Base-by-base conservation (phyloP, 2,888 invertebrate species). In the Thymelicus acteon region DNA sequence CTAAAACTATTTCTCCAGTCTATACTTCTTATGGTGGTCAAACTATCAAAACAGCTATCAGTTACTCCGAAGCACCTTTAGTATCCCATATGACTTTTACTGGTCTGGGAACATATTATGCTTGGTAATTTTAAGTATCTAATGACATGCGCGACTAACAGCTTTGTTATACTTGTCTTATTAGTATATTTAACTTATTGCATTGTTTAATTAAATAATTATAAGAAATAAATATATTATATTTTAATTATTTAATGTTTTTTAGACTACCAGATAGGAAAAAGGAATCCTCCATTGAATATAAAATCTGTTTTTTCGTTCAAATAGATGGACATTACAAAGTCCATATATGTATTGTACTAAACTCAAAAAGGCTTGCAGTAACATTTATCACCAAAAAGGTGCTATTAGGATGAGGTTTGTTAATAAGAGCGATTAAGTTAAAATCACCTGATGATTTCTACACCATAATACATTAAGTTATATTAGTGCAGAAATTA, bases 81-180 rank as follows among this genome's bases (percentile, higher is more conserved):
- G 81, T 84, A 15, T 83, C 84, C 40, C 87, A 86, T 72, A 81
- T 82, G 72, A 81, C 83, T 37, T 86, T 85, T 71, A 78, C 78
- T 63, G 82, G 82, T 37, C 73, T 82, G 58, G 84, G 83, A 64
- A 73, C 80, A 12, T 82, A 74, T 64, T 86, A 88, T 72, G 76
- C 83, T 61, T 89, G 87, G 85, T 89, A 84, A 80, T 77, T 67
- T 74, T 75, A 74, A 73, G 47, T 48, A 75, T 74, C 62, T 62
- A 67, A 72, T 77, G 77, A 72, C 72, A 78, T 76, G 81, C 79
- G 84, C 84, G 85, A 85, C 84, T 86, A 85, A 85, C 84, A 82
- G 74, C 71, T 72, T 12, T 44, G 44, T 44, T 44, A 12, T 44
- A 44, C 2, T 44, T 44, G 2, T 44, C 2, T 44, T 44, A 10